These are phyloP conservation scores for Spheniscus mendiculus DNA, from an alignment of 2,113 vertebrate genomes.

Conservation along the genomic window DNA sequence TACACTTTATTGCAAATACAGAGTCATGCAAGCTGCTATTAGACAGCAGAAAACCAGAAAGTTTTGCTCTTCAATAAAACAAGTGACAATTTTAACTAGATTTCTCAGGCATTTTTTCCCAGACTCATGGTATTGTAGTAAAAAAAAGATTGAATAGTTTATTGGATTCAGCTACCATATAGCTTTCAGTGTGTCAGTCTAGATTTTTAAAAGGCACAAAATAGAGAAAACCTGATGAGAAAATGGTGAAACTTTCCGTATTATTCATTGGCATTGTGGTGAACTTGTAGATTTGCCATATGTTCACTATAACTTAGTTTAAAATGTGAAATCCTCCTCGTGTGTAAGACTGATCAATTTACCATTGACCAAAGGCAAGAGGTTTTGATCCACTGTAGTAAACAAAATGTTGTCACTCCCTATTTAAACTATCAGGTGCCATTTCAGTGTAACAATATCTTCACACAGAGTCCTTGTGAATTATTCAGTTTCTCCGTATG, in stretches of 20 bases:
- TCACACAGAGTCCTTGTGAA: neutral
- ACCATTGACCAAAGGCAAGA: neutral
- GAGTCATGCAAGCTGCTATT: neutral
- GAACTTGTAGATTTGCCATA: neutral
- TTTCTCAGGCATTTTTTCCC: neutral
- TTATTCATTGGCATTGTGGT: neutral
- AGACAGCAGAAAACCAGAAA: neutral
- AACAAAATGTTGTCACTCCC: neutral
- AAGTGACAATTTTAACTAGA: neutral
- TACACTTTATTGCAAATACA: neutral
- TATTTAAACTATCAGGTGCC: neutral
- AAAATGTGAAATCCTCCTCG: neutral
- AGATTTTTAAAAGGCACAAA: slow-evolving; percentile 5
- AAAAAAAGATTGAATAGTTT: neutral
- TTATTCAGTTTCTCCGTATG: neutral
- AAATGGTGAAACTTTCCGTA: neutral
- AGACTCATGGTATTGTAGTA: neutral
- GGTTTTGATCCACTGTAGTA: neutral
- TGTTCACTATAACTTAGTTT: neutral
- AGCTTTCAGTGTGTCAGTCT: neutral
- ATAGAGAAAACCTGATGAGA: neutral
- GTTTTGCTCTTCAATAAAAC: slow-evolving; percentile 4
- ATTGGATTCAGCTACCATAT: neutral
- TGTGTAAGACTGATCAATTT: neutral
- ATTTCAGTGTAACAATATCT: neutral